These are phyloP conservation scores for Pachliopta kotzebuea DNA, from an alignment of 2,888 invertebrate species.

Conservation along the genomic window DNA sequence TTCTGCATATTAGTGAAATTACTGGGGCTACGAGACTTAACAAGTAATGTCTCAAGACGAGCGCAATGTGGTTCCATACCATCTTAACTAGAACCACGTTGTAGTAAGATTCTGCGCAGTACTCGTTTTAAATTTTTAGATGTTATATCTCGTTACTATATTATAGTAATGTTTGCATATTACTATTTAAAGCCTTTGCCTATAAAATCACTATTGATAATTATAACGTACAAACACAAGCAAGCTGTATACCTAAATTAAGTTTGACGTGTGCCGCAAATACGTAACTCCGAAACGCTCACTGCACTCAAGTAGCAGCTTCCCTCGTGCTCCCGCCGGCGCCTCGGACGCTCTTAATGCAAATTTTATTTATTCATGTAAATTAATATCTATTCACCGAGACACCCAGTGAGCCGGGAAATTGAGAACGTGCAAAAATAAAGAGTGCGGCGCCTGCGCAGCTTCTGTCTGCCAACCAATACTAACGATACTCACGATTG, in stretches of 20 bases:
- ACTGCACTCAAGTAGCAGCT: conserved; percentile 51
- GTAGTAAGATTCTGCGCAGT: no score
- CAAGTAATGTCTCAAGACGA: no score
- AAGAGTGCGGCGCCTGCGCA: conserved; percentile 48
- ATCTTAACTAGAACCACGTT: no score
- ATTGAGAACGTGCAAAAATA: conserved; percentile 80
- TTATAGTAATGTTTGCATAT: no score
- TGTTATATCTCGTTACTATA: no score
- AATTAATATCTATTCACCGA: conserved; percentile 78
- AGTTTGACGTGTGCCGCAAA: conserved; percentile 34
- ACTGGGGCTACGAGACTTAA: no score
- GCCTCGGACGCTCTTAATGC: conserved; percentile 71
- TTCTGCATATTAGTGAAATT: no score
- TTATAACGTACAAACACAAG: not conserved
- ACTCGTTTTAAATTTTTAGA: no score
- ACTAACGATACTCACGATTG: conserved; percentile 40
- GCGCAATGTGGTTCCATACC: no score
- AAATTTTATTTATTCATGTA: conserved; percentile 81
- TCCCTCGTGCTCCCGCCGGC: conserved; percentile 48
- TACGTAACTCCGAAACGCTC: conserved; percentile 37
- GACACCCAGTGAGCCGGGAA: conserved; percentile 74
- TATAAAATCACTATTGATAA: no score
- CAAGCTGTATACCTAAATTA: conserved; percentile 29
- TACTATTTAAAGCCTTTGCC: no score
- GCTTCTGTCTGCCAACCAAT: conserved; percentile 56